phyloP scores from a whole-genome alignment of 2,888 invertebrate genomes.

The Cantharis flavilabris region DNA sequence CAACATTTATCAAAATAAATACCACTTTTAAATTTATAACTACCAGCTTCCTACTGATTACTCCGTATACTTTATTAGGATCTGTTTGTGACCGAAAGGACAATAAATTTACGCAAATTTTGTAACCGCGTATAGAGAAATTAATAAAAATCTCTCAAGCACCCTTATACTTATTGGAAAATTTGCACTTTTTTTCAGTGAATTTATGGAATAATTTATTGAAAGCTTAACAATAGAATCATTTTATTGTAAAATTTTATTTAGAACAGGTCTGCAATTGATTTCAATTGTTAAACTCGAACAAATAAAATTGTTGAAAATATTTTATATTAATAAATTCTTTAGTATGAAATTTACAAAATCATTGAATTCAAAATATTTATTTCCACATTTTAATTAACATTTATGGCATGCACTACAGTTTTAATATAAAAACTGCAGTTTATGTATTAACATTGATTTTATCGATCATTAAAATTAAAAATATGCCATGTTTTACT shows the following conservation, averaged over 20 bases:
- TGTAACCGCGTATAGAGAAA: neutral
- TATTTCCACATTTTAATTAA: neutral
- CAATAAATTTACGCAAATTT: neutral
- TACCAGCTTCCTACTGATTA: neutral
- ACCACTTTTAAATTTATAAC: neutral
- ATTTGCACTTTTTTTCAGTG: neutral
- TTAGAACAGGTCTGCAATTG: neutral
- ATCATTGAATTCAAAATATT: neutral
- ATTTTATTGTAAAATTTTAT: neutral
- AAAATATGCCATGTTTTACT: neutral
- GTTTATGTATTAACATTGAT: neutral
- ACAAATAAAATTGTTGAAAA: neutral
- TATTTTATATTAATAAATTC: neutral
- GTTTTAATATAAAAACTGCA: too few relatives aligned
- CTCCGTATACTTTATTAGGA: neutral
- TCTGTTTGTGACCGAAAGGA: neutral
- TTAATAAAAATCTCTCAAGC: neutral
- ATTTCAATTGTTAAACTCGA: neutral
- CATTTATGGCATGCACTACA: neutral
- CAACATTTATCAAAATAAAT: neutral
- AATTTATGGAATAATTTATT: neutral
- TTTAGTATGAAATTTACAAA: neutral
- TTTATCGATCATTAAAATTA: neutral
- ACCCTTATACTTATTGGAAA: neutral
- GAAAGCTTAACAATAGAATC: neutral